Conservation (phyloP, 1,140 invertebrate species). For the Pogonomyrmex barbatus region DNA sequence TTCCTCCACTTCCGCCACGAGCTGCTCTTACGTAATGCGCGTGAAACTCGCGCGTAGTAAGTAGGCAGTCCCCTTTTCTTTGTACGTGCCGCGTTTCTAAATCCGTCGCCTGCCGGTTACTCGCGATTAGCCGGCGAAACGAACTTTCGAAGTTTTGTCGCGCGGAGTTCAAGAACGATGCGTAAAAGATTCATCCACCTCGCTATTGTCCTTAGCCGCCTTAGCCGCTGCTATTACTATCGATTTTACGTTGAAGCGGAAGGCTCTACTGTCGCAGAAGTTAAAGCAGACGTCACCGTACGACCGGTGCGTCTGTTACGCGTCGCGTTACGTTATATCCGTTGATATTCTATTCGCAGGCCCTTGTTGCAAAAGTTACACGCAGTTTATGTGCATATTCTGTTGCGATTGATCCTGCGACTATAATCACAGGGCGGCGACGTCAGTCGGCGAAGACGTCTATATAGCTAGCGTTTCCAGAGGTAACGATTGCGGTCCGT, state of each 20-base stretch:
- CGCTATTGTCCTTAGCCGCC: slow-evolving; percentile 50
- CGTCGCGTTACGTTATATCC: background rate
- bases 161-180: slow-evolving; percentile 26
- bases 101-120: slow-evolving; percentile 14
- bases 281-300: slow-evolving; percentile 42
- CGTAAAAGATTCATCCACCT: slow-evolving; percentile 56
- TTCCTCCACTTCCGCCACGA: background rate
- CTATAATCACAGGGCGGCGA: background rate
- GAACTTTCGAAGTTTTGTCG: slow-evolving; percentile 35
- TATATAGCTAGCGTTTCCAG: background rate
- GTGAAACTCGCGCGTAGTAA: slow-evolving; percentile 43
- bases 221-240: slow-evolving; percentile 43
- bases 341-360: background rate
- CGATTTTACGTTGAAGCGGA: slow-evolving; percentile 55
- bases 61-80: background rate
- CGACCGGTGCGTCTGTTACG: background rate
- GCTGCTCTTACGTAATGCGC: slow-evolving; percentile 31
- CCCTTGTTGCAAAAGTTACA: background rate
- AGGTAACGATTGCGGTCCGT: slow-evolving; percentile 33
- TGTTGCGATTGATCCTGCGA: background rate
- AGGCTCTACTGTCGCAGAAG: slow-evolving; percentile 30
- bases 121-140: slow-evolving; percentile 39
- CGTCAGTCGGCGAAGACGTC: slow-evolving; percentile 4
- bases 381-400: background rate
- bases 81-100: slow-evolving; percentile 28